Conservation (phyloP, 2,797 vertebrate genomes). For the Macrochelys suwanniensis region DNA sequence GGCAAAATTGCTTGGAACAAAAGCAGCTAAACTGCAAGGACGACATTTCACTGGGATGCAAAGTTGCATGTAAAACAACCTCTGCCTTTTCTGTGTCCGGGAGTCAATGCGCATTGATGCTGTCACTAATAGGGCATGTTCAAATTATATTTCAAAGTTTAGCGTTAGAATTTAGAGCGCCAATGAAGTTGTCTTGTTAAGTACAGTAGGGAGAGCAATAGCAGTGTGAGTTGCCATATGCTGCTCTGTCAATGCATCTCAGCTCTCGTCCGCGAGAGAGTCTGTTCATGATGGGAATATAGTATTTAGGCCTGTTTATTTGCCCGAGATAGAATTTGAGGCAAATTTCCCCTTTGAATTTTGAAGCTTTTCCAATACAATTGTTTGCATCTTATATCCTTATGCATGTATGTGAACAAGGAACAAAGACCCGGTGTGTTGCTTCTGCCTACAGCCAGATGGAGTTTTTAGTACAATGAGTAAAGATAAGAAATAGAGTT, state of each 20-base stretch:
- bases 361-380: no score
- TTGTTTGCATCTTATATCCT: no score
- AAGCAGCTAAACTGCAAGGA: neutral
- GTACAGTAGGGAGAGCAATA: neutral
- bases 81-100: neutral
- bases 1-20: neutral
- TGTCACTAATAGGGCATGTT: neutral
- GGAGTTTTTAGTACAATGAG: no score
- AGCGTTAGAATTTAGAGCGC: neutral
- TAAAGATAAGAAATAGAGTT: no score
- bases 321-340: no score
- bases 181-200: neutral
- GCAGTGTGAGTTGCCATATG: neutral
- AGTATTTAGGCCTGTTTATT: no score
- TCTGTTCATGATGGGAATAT: no score
- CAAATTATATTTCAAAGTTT: neutral
- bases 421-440: no score
- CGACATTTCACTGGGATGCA: neutral
- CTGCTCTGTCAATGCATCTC: neutral
- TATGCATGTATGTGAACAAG: no score
- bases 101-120: neutral
- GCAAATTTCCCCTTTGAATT: no score
- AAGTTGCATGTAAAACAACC: neutral
- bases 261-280: neutral
- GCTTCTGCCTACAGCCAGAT: no score